A percentile compares a stretch with the other conserved stretches of the same genome.
These are phyloP conservation scores for Rhabdomys pumilio DNA, from an alignment of 2,797 vertebrate species.

Conservation along the genomic window DNA sequence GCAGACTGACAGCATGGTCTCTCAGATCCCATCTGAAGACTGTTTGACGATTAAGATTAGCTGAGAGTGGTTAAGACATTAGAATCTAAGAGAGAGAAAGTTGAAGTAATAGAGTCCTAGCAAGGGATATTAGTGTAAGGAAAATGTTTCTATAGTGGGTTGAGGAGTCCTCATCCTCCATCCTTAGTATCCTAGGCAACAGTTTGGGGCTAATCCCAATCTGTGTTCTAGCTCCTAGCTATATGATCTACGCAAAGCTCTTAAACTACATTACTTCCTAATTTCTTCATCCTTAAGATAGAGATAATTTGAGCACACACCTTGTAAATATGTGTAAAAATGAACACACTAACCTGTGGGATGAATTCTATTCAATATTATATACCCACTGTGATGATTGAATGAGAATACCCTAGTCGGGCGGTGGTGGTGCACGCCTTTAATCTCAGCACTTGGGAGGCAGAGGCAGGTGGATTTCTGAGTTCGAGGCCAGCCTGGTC, in stretches of 20 bases:
- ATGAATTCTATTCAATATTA: constrained; percentile 19
- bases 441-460: too few relatives aligned
- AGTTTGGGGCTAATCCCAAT: background rate
- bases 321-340: background rate
- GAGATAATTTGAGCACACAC: background rate
- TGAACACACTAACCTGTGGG: background rate
- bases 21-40: constrained; percentile 18
- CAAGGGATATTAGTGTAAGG: background rate
- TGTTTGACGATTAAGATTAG: background rate
- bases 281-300: constrained; percentile 16
- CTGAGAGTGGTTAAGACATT: background rate
- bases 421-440: too few relatives aligned
- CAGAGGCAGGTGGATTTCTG: too few relatives aligned
- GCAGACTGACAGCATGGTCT: background rate
- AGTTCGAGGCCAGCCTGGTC: too few relatives aligned
- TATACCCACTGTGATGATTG: background rate
- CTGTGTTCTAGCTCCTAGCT: background rate
- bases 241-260: constrained; percentile 6
- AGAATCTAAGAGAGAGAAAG: background rate
- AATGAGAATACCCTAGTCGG: too few relatives aligned
- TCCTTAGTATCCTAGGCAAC: background rate
- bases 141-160: background rate
- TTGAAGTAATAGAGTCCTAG: constrained; percentile 6
- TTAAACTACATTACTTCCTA: background rate
- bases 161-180: background rate